These are phyloP conservation scores for Rhinophrynus dorsalis DNA, from an alignment of 2,797 vertebrate species.

Conservation along the genomic window DNA sequence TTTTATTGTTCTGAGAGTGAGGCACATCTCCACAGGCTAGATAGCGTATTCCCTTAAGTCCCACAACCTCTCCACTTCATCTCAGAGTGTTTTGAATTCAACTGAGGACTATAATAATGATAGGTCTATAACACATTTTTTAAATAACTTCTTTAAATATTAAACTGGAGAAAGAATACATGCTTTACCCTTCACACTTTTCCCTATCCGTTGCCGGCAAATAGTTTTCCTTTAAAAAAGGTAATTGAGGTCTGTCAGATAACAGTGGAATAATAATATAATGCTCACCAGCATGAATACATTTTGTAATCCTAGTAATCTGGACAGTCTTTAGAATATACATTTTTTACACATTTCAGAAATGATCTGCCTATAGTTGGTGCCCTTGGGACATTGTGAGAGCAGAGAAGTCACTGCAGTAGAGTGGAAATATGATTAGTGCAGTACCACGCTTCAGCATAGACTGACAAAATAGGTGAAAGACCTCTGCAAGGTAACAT, in stretches of 20 bases:
- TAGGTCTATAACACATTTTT: background rate
- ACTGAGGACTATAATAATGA: background rate
- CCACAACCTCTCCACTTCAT: constrained; percentile 22
- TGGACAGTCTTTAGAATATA: constrained; percentile 6
- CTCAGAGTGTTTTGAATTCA: constrained; percentile 30
- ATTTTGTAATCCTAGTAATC: constrained; percentile 21
- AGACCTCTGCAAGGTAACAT: too few relatives aligned
- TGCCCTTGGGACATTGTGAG: background rate
- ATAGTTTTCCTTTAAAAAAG: constrained; percentile 31
- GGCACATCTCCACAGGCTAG: constrained; percentile 15
- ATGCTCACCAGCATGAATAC: constrained; percentile 6
- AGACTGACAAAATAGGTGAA: too few relatives aligned
- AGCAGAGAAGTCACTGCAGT: too few relatives aligned
- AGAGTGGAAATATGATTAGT: too few relatives aligned
- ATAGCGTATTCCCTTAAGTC: constrained; percentile 22
- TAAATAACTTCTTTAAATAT: constrained; percentile 35
- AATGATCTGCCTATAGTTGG: background rate
- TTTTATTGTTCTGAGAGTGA: constrained; percentile 15
- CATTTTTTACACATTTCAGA: constrained; percentile 8
- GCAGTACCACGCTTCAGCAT: too few relatives aligned
- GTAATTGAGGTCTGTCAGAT: constrained; percentile 39
- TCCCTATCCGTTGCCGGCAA: constrained; percentile 16
- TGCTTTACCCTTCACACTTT: constrained; percentile 25
- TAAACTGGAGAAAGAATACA: constrained; percentile 34
- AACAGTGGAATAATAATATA: constrained; percentile 23